These are phyloP conservation scores for Anser brachyrhynchus DNA, from an alignment of 2,113 vertebrate species.

Conservation along the genomic window DNA sequence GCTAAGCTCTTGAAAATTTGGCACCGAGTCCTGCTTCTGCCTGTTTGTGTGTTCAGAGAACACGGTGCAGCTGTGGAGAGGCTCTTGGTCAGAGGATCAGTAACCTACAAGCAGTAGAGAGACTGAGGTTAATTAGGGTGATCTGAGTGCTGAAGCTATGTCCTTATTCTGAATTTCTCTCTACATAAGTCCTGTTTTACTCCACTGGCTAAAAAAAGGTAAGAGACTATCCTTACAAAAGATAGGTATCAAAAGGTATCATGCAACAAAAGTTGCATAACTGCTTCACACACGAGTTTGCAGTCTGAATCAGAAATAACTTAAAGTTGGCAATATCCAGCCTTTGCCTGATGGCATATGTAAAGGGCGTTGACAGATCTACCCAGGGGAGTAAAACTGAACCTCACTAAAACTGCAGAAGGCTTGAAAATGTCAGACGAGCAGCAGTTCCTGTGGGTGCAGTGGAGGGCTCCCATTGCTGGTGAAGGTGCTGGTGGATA, in stretches of 20 bases:
- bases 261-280: neutral
- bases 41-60: neutral
- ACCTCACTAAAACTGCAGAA: neutral
- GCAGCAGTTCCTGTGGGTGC: neutral
- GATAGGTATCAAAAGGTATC: neutral
- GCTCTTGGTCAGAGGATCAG: neutral
- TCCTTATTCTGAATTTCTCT: neutral
- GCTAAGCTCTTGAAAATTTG: neutral
- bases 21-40: neutral
- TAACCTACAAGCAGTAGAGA: neutral
- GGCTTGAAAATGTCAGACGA: neutral
- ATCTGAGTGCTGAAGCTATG: neutral
- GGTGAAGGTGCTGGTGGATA: neutral
- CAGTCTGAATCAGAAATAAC: neutral
- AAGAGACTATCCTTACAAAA: neutral
- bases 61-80: neutral
- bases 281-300: neutral
- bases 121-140: neutral
- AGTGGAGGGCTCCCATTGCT: accelerated
- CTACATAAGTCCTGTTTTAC: neutral
- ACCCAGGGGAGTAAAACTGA: neutral
- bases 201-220: neutral
- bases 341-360: neutral
- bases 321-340: neutral
- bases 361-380: neutral